Base-by-base conservation (phyloP, 2,888 invertebrate species). In the Apomyelois bistriatella region DNA sequence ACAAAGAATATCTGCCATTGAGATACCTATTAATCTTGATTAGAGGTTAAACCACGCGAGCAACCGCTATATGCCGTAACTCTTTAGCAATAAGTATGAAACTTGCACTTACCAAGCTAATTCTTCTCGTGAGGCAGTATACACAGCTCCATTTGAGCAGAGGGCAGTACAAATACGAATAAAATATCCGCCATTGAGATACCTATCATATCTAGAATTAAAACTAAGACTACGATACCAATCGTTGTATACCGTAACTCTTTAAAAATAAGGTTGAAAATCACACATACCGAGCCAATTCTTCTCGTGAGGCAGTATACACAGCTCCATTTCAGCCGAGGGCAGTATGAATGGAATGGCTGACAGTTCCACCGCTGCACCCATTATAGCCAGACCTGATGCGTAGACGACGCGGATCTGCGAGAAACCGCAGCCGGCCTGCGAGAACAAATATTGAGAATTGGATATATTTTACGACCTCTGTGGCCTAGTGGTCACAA, bases 211-310 rank as follows among this genome's bases (percentile, higher is more conserved):
- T n/a, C n/a, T n/a, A n/a, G n/a, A n/a, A n/a, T n/a, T n/a, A n/a
- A n/a, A n/a, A n/a, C n/a, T n/a, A n/a, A n/a, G n/a, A n/a, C n/a
- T n/a, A n/a, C n/a, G n/a, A n/a, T n/a, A n/a, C n/a, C n/a, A n/a
- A n/a, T n/a, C n/a, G n/a, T n/a, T n/a, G n/a, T n/a, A n/a, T n/a
- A n/a, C n/a, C n/a, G n/a, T n/a, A n/a, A n/a, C n/a, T n/a, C n/a
- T n/a, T n/a, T n/a, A n/a, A n/a, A n/a, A n/a, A n/a, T n/a, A n/a
- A n/a, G n/a, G n/a, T n/a, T n/a, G n/a, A n/a, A n/a, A n/a, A n/a
- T n/a, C n/a, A n/a, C n/a, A n/a, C n/a, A n/a, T n/a, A 94, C 94
- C 93, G 1, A 95, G 89, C 94, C 95, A 94, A 74, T 93, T 93
- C 77, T 95, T 95, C 77, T 94, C 92, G 49, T 92, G 92, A 28